phyloP scores from a whole-genome alignment of 2,888 invertebrate species.

The Netelia inedita region DNA sequence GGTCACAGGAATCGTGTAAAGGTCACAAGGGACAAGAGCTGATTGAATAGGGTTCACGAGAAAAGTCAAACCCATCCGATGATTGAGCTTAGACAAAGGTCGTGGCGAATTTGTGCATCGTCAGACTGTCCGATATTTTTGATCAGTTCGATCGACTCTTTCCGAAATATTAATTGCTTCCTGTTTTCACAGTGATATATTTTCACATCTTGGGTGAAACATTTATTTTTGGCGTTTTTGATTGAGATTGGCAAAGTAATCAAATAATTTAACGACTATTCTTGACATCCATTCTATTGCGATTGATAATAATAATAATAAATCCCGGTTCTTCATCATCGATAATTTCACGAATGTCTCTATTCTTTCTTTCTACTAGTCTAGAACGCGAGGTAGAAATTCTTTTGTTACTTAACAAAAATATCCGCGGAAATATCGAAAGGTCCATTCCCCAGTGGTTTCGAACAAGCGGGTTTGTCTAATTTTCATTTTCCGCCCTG shows the following conservation, averaged over 20 bases:
- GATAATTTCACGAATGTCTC: no score
- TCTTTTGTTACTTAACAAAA: no score
- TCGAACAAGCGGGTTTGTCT: no score
- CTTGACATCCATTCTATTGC: not conserved
- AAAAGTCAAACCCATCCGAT: no score
- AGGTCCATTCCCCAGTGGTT: no score
- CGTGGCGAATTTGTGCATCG: not conserved
- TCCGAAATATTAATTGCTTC: not conserved
- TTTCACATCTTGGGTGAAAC: not conserved
- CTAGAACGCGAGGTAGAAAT: no score
- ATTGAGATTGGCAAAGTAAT: not conserved
- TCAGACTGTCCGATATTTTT: not conserved
- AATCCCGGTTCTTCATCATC: not conserved
- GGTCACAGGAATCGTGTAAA: no score
- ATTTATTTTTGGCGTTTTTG: not conserved
- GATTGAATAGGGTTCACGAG: not conserved
- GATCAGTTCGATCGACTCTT: not conserved
- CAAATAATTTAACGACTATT: not conserved
- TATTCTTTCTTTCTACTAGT: no score
- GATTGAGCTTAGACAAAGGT: no score
- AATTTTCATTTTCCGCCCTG: no score
- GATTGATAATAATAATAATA: not conserved
- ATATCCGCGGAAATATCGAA: no score
- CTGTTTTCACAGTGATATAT: not conserved
- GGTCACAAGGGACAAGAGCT: not conserved